A percentile compares a stretch with the other conserved stretches of the same genome.
Conservation (phyloP, 2,797 vertebrate genomes). For the Saguinus oedipus region DNA sequence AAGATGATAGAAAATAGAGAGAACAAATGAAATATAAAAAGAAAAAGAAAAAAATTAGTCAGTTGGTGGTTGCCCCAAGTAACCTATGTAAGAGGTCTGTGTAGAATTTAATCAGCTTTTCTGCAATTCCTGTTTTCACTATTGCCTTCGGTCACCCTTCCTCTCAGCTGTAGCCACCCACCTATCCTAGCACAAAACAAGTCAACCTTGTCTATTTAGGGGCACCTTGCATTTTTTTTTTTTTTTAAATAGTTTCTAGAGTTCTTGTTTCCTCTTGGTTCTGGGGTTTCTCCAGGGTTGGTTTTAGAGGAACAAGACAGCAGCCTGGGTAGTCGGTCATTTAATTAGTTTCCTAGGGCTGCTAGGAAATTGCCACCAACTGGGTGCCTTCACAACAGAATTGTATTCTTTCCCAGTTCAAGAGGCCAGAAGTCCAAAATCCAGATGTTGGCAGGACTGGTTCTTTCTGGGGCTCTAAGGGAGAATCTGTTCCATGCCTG, state of each 20-base stretch:
- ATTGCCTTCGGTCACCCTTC: not conserved
- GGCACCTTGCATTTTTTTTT: not conserved
- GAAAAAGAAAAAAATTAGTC: not conserved
- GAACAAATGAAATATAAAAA: not conserved
- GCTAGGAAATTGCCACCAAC: not conserved
- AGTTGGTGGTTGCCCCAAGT: not conserved
- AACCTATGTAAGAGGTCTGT: not conserved
- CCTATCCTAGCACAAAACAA: too few relatives aligned
- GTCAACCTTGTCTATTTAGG: not conserved
- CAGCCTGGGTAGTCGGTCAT: not conserved
- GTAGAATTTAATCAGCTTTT: not conserved
- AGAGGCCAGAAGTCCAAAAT: not conserved
- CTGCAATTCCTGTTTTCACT: not conserved
- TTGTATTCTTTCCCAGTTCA: not conserved
- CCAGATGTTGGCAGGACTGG: not conserved
- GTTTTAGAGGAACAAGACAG: not conserved
- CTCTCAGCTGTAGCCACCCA: not conserved
- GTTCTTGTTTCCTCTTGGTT: not conserved
- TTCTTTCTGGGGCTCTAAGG: not conserved
- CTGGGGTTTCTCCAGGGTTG: not conserved
- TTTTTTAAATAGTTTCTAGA: not conserved
- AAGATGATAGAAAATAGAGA: not conserved
- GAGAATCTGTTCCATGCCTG: rapidly evolving
- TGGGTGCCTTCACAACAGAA: not conserved
- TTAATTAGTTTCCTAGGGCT: not conserved